Conservation (phyloP, 2,113 vertebrate genomes). For the Tringa solitaria region DNA sequence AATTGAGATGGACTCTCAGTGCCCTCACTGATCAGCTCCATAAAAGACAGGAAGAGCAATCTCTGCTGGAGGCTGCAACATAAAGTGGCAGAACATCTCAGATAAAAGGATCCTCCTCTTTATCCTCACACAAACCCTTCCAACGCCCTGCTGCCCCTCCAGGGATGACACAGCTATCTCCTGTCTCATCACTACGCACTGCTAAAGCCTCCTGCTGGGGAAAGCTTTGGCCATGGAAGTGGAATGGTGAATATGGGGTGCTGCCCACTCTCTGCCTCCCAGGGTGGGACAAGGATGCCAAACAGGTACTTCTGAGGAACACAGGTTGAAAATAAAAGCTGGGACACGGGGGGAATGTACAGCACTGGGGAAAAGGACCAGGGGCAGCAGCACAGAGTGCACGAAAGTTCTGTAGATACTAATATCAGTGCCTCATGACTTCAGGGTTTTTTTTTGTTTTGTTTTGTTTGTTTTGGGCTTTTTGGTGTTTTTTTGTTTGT, state of each 20-base stretch:
- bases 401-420: neutral
- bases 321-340: neutral
- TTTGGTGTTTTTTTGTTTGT: neutral
- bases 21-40: neutral
- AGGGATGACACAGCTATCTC: neutral
- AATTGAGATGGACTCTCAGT: neutral
- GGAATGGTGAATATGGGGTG: rapidly evolving
- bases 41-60: rapidly evolving
- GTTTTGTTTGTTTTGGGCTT: neutral
- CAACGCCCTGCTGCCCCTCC: neutral
- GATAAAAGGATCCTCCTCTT: neutral
- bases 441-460: neutral
- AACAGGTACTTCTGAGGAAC: rapidly evolving
- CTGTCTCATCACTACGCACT: rapidly evolving
- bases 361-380: neutral
- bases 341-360: rapidly evolving
- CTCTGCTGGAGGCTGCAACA: neutral
- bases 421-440: neutral
- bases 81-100: neutral
- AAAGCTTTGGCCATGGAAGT: neutral
- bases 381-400: neutral
- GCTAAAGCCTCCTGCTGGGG: neutral
- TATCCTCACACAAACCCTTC: neutral
- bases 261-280: neutral
- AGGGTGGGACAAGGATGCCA: neutral